phyloP scores from a whole-genome alignment of 2,113 vertebrate genomes.

The Dendrocopos noguchii region DNA sequence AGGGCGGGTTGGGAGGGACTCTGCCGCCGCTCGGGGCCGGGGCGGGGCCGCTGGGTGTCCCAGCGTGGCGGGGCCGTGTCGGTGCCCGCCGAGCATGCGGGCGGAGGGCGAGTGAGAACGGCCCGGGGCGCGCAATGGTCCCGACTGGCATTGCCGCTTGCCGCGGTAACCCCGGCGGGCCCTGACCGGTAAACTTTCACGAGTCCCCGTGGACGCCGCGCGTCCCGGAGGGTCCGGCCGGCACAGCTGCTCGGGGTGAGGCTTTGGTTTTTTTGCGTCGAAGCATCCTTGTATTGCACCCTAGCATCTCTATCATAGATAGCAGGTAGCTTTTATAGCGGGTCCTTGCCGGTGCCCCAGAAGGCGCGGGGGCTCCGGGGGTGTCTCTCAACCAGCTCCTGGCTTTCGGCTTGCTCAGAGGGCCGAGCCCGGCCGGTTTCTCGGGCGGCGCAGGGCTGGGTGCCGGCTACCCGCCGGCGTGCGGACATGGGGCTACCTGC shows the following conservation, averaged over 20 bases:
- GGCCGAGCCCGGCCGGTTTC: not conserved
- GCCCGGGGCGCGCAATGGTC: too few species aligned
- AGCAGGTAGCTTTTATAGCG: not conserved
- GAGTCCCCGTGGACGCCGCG: not conserved
- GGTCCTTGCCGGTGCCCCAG: not conserved
- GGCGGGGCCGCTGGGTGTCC: not conserved
- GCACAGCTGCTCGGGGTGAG: not conserved
- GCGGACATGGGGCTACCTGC: not conserved
- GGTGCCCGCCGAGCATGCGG: not conserved
- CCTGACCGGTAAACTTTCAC: not conserved
- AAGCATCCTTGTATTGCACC: not conserved
- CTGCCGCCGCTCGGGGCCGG: not conserved
- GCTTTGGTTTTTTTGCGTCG: not conserved
- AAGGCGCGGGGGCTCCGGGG: not conserved
- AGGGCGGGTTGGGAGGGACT: not conserved
- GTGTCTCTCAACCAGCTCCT: not conserved
- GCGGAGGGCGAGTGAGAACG: not conserved
- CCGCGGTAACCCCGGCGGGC: not conserved
- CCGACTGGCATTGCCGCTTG: not conserved
- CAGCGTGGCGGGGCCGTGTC: not conserved
- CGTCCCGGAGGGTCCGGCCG: not conserved
- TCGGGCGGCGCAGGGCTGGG: not conserved
- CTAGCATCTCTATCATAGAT: fast-evolving
- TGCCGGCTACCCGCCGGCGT: not conserved
- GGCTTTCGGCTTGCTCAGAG: not conserved